phyloP scores from a whole-genome alignment of 2,113 vertebrate species.

The Oxygymnocypris stewartii region DNA sequence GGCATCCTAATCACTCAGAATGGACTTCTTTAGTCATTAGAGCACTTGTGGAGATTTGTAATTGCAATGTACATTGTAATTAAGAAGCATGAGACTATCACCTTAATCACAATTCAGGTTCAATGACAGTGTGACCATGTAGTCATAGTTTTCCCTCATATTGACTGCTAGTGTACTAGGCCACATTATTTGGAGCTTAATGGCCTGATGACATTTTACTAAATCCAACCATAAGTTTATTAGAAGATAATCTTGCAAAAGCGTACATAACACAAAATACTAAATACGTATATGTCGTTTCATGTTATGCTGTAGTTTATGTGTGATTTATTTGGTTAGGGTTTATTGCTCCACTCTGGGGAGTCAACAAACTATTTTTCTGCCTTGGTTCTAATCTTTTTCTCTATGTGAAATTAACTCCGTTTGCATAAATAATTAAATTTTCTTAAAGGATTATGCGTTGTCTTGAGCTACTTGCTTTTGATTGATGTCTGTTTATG shows the following conservation, averaged over 20 bases:
- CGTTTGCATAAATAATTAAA: slow-evolving; percentile 75
- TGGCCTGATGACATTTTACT: background rate
- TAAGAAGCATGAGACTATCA: slow-evolving; percentile 43
- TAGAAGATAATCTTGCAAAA: too few relatives aligned
- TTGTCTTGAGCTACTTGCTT: slow-evolving; percentile 73
- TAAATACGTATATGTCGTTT: background rate
- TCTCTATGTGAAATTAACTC: slow-evolving; percentile 65
- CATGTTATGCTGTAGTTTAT: background rate
- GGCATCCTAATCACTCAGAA: slow-evolving; percentile 46
- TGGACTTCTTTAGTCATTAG: slow-evolving; percentile 41
- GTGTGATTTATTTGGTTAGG: slow-evolving; percentile 18
- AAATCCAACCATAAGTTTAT: background rate
- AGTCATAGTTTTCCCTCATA: slow-evolving; percentile 10
- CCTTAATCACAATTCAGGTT: slow-evolving; percentile 51
- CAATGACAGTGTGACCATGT: slow-evolving; percentile 43
- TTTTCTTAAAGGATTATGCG: slow-evolving; percentile 73
- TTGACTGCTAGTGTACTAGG: background rate
- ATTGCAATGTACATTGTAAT: slow-evolving; percentile 49
- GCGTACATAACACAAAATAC: background rate
- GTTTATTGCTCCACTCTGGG: slow-evolving; percentile 33
- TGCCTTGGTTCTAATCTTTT: slow-evolving; percentile 64
- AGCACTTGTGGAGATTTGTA: slow-evolving; percentile 40
- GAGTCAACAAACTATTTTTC: background rate
- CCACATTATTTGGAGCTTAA: background rate
- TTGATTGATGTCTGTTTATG: slow-evolving; percentile 98